phyloP scores from a whole-genome alignment of 1,140 invertebrate genomes.

The Pantala flavescens region DNA sequence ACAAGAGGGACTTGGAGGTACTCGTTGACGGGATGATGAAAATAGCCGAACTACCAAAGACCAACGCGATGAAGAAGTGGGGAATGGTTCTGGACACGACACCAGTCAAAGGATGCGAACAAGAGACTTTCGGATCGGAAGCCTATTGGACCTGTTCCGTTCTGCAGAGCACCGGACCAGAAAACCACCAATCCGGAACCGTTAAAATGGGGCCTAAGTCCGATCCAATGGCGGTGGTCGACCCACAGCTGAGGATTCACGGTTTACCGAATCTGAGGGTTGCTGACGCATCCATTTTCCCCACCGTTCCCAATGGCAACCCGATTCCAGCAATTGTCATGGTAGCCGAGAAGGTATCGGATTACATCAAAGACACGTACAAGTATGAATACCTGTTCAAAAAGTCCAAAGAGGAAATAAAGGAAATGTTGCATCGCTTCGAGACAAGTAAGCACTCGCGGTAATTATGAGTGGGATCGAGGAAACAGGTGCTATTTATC shows the following conservation, averaged over 20 bases:
- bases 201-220: constrained; percentile 46
- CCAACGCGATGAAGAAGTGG: constrained; percentile 27
- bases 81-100: constrained; percentile 23
- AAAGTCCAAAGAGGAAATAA: too few species aligned
- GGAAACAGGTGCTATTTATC: too few species aligned
- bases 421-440: too few species aligned
- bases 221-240: constrained; percentile 39
- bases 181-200: constrained; percentile 47
- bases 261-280: constrained; percentile 38
- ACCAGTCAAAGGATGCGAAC: constrained; percentile 24
- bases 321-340: constrained; percentile 40
- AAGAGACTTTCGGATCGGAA: constrained; percentile 24
- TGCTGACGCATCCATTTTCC: constrained; percentile 46
- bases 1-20: constrained; percentile 37
- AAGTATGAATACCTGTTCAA: too few species aligned
- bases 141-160: constrained; percentile 31
- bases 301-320: constrained; percentile 41
- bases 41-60: constrained; percentile 31
- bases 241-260: constrained; percentile 38
- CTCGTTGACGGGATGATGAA: constrained; percentile 37
- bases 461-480: too few species aligned
- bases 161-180: constrained; percentile 29
- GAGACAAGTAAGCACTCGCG: too few species aligned
- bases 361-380: constrained; percentile 29
- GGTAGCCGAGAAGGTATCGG: constrained; percentile 37